These are phyloP conservation scores for Dasyprocta punctata DNA, from an alignment of 2,113 vertebrate species.

Conservation along the genomic window DNA sequence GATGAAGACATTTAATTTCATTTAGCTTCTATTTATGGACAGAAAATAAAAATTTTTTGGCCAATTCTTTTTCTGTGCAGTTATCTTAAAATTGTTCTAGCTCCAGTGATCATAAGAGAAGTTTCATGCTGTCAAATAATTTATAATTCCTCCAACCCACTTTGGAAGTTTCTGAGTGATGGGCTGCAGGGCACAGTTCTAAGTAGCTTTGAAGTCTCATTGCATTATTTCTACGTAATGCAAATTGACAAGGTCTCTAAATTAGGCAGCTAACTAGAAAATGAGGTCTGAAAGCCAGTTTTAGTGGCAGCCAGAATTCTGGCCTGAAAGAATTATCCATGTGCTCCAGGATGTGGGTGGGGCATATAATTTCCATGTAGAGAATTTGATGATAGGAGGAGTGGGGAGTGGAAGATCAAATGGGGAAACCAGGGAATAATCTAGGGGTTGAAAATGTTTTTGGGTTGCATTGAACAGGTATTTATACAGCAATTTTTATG, in stretches of 20 bases:
- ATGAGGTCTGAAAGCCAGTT: slow-evolving; percentile 71
- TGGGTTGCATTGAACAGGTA: slow-evolving; percentile 43
- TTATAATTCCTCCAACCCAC: slow-evolving; percentile 45
- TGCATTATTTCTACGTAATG: slow-evolving; percentile 74
- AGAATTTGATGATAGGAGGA: background rate
- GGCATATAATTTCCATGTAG: background rate
- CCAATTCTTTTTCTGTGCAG: background rate
- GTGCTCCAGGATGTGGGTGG: background rate
- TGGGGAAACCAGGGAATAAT: background rate
- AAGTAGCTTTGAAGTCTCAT: slow-evolving; percentile 68
- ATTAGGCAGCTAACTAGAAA: slow-evolving; percentile 79
- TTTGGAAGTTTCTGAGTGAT: slow-evolving; percentile 27
- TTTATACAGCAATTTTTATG: background rate
- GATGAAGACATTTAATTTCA: background rate
- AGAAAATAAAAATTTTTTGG: background rate
- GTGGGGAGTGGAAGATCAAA: background rate
- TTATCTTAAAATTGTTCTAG: background rate
- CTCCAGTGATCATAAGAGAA: background rate
- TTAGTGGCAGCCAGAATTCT: slow-evolving; percentile 53
- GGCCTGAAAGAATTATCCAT: slow-evolving; percentile 43
- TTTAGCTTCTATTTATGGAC: background rate
- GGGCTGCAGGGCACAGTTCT: slow-evolving; percentile 42
- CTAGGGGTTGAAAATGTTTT: background rate
- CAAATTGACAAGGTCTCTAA: slow-evolving; percentile 77
- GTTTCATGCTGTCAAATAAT: slow-evolving; percentile 55